Evolutionary conservation across 1,140 invertebrate genomes (phyloP).

Genomic region (Pissodes strobi): DNA sequence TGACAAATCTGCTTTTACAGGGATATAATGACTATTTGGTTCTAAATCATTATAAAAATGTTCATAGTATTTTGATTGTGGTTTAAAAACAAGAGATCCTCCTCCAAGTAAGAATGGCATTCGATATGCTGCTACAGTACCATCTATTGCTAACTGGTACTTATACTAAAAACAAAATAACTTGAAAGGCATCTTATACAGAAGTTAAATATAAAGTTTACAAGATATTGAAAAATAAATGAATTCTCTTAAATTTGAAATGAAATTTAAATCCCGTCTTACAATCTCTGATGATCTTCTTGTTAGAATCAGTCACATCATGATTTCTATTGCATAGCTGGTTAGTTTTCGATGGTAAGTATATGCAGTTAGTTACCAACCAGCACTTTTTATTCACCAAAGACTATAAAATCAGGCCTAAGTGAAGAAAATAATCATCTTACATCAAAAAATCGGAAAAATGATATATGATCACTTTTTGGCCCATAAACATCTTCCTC

Average conservation of each 20-base stretch:
- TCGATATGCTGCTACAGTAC: slow-evolving; percentile 94
- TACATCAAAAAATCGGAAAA: slow-evolving; percentile 96
- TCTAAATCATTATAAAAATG: slow-evolving; percentile 84
- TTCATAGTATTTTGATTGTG: slow-evolving; percentile 92
- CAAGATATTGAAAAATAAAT: too few species aligned
- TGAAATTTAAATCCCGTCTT: too few species aligned
- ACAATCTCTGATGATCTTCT: too few species aligned
- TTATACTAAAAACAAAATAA: slow-evolving; percentile 76
- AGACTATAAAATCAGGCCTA: too few species aligned
- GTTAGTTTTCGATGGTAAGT: too few species aligned
- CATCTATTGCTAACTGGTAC: slow-evolving; percentile 83
- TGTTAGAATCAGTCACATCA: too few species aligned
- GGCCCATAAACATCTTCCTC: slow-evolving; percentile 86
- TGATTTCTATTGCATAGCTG: too few species aligned
- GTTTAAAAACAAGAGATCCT: slow-evolving; percentile 87
- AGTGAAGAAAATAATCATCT: slow-evolving; percentile 53
- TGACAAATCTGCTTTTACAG: slow-evolving; percentile 78
- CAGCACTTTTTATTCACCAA: too few species aligned
- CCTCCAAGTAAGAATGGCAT: slow-evolving; percentile 90
- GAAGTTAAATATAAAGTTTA: too few species aligned
- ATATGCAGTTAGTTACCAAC: too few species aligned
- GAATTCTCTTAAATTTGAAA: too few species aligned
- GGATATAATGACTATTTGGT: slow-evolving; percentile 82
- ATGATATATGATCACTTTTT: slow-evolving; percentile 80
- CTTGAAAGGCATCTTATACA: too few species aligned